Evolutionary conservation across 2,888 invertebrate genomes (phyloP).

Genomic region (Gordius sp.): DNA sequence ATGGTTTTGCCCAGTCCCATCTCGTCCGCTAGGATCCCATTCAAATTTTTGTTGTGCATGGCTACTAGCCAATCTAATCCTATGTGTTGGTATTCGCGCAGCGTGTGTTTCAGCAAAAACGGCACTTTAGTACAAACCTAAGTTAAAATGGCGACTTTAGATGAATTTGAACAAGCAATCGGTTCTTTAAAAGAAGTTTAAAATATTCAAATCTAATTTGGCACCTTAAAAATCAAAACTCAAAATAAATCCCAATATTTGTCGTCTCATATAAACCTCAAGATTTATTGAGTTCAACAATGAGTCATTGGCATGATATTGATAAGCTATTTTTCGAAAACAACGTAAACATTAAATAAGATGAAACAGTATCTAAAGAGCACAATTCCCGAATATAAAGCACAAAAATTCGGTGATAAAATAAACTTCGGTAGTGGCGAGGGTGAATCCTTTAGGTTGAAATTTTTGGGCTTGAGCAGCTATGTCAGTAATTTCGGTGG

Average conservation of each 20-base stretch:
- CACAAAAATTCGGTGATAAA: neutral
- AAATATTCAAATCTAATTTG: too few species aligned
- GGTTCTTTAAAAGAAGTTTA: too few species aligned
- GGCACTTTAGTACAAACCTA: slow-evolving; percentile 72
- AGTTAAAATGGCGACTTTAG: too few species aligned
- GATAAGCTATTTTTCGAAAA: too few species aligned
- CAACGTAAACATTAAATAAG: too few species aligned
- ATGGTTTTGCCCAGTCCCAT: slow-evolving; percentile 93
- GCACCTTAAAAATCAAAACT: too few species aligned
- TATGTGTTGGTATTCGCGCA: slow-evolving; percentile 86
- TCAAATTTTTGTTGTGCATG: slow-evolving; percentile 71
- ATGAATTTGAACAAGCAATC: too few species aligned
- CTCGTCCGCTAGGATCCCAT: slow-evolving; percentile 82
- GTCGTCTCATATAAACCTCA: too few species aligned
- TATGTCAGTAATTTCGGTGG: slow-evolving; percentile 38
- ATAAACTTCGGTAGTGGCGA: slow-evolving; percentile 59
- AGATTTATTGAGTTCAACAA: too few species aligned
- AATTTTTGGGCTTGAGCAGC: slow-evolving; percentile 76
- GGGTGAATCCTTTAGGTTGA: slow-evolving; percentile 85
- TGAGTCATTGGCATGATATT: too few species aligned
- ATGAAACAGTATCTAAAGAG: too few species aligned
- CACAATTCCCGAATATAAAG: too few species aligned
- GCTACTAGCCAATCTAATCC: slow-evolving; percentile 88
- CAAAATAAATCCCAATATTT: neutral
- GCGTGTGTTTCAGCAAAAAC: slow-evolving; percentile 55